Base-by-base conservation (phyloP, 2,888 invertebrate species). In the Zele albiditarsus region DNA sequence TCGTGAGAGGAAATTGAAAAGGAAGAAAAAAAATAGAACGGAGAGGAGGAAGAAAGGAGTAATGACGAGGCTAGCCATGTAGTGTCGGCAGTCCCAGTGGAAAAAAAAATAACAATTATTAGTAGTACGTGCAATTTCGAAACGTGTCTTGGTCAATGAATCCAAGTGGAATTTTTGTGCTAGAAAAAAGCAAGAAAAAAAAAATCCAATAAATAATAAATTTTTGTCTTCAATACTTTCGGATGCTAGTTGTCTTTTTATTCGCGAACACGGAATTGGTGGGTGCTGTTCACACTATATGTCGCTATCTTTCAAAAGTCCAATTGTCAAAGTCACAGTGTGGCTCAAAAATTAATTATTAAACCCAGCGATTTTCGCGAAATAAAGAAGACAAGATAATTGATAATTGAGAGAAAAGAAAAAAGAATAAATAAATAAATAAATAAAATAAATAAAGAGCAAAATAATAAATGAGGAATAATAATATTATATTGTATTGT, bases 401-500 rank as follows among this genome's bases (percentile, higher is more conserved):
- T 79, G 78, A 81, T 82, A 82, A 80, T 80, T 80, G 80, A 79
- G 75, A 53, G 73, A 53, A 53, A 33, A 12, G 62, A 33, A 2
- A 70, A 33, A 63, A 73, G 73, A 72, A 73, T 27, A 46, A 57
- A 65, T 31, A 33, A 53, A 68, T 10, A 27, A 49, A 67, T 25
- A 63, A 42, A 73, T 53, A 78, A 71, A 74, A 65, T 72, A 74
- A 70, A 74, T 76, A 74, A 74, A 68, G 63, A 72, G 31, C 49
- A 20, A 67, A 75, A 62, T 63, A 68, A 72, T 27, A 70, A 70
- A 76, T 78, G 79, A 81, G 77, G 79, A 81, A 80, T 81, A 77
- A 81, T 78, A 83, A 80, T 80, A 83, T 71, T 84, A 86, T 84
- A 87, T 87, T 89, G 87, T 89, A 89, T 88, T 88, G 88, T 88